Base-by-base conservation (phyloP, 1,140 invertebrate genomes). In the Cecropterus lyciades region DNA sequence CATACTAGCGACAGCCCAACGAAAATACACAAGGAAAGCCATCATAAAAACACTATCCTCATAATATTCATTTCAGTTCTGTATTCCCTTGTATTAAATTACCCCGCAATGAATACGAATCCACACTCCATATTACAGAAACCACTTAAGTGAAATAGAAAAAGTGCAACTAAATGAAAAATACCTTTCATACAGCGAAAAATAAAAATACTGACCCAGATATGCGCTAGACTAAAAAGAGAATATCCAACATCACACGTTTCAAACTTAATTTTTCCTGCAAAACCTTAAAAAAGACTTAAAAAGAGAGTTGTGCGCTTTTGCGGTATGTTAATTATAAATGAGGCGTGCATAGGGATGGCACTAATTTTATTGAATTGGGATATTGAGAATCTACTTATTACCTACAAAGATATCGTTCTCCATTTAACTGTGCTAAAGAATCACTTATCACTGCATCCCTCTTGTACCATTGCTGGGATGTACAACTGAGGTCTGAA, bases 101-200 rank as follows among this genome's bases (percentile, higher is more conserved):
- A 24, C 11, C 71, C 68, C 59, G 52, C 48, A 60, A 45, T 43
- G 64, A 63, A 62, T 65, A 57, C 45, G 55, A 45, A 40, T 51
- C 60, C 24, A 27, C 51, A 53, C 51, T 53, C 27, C 14, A 33
- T 11, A 51, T 51, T 51, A 53, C 51, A 60, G 16, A 59, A 30
- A 13, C 15, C 8, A 60, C 45, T 60, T 48, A 24, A 60, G 10
- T 37, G 43, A 48, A 30, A 60, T 40, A 59, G 42, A 59, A 59
- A 48, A 60, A 60, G 13, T 30, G 20, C n/a, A 60, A 48, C 56
- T 48, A 16, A 17, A 48, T 48, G 56, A 60, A 46, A 60, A 33
- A 60, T 60, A 33, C 43, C 43, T 33, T 60, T 60, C 56, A 48
- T 30, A 16, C 7, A 11, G 14, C 14, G 43, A 40, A 40, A 40